Evolutionary conservation across 1,140 invertebrate species (phyloP), one percentile per base, ranked within the genome.

Genomic region (Tyrophagus putrescentiae): DNA sequence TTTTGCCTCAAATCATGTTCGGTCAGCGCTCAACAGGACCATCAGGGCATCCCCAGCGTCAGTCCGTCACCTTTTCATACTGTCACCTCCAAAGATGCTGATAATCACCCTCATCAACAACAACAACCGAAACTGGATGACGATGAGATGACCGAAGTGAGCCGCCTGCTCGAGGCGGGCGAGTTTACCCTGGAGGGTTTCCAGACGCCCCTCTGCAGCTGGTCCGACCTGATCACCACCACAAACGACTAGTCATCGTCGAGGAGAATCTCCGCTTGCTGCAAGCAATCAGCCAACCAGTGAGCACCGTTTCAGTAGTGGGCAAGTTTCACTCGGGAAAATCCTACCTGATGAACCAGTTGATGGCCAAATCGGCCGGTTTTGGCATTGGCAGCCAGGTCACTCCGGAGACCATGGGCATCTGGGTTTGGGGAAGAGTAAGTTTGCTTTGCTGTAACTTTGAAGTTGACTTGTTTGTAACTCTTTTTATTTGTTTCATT

Each of bases 341-440:
- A 61, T 66, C 65, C 18, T 67, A 64, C 50, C 32, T 67, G 4
- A 64, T 67, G 63, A 67, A 67, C 60, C 65, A 67, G 42, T 45
- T 67, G 27, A 67, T 67, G 65, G 58, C 56, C n/a, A 67, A 67
- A 57, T 53, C 60, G 11, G 50, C 45, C 18, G 65, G 65, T n/a
- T 66, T 66, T 60, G 65, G 65, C 9, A 44, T 67, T 41, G 65
- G 65, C 11, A 29, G 61, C n/a, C 52, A 64, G 18, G 65, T 67
- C 13, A 25, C 44, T 52, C 65, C 65, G 6, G 41, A 63, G 45
- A 67, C 65, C 21, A 67, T 67, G 65, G 65, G 65, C 13, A 67
- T 67, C n/a, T 67, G 65, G 65, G 64, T 67, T 45, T 67, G 65
- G 65, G 65, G 65, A 45, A 62, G 63, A 44, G 65, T 66, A 65